Evolutionary conservation across 1,140 invertebrate genomes (phyloP).

Genomic region (Lepidurus packardi): DNA sequence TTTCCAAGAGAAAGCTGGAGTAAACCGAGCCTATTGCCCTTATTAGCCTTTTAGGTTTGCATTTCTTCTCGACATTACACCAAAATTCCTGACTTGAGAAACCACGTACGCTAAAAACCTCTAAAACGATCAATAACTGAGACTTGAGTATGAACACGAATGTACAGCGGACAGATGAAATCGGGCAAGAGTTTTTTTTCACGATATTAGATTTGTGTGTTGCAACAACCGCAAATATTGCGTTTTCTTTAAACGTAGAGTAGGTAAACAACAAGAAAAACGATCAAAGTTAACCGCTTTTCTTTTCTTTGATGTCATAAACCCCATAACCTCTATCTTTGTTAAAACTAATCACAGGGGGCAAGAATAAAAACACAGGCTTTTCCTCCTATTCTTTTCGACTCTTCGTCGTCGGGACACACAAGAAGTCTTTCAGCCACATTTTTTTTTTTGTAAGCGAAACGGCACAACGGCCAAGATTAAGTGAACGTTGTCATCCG

Average conservation of each 20-base stretch:
- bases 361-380: conserved; percentile 5
- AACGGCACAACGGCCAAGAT: background rate
- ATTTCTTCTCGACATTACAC: background rate
- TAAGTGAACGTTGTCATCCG: background rate
- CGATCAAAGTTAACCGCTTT: background rate
- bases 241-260: background rate
- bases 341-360: conserved; percentile 19
- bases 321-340: background rate
- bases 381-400: background rate
- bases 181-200: conserved; percentile 2
- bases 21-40: background rate
- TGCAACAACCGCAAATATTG: background rate
- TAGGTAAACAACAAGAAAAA: background rate
- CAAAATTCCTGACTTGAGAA: background rate
- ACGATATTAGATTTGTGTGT: background rate
- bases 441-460: conserved; percentile 3
- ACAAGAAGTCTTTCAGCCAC: background rate
- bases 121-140: background rate
- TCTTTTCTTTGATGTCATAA: background rate
- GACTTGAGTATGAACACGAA: background rate
- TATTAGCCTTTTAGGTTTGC: background rate
- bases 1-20: background rate
- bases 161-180: conserved; percentile 2
- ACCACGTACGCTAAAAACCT: background rate
- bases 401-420: background rate